These are phyloP conservation scores for Notothenia rossii DNA, from an alignment of 2,113 vertebrate species.

Conservation along the genomic window DNA sequence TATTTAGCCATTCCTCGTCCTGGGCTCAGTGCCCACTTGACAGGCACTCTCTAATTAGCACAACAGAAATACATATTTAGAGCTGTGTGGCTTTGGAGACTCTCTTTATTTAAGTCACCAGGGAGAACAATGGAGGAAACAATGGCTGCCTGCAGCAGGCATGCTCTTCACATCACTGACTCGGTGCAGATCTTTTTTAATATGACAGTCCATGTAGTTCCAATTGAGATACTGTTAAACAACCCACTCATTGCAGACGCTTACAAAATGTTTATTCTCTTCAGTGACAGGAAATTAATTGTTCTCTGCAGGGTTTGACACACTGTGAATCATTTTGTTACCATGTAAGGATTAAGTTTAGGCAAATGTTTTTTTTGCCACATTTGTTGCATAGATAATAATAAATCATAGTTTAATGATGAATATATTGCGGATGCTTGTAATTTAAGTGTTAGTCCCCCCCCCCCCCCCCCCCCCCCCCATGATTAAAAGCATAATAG, in stretches of 20 bases:
- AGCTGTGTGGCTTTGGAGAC: conserved; percentile 81
- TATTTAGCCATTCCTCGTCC: conserved; percentile 81
- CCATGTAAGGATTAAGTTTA: conserved; percentile 49
- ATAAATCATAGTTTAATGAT: conserved; percentile 54
- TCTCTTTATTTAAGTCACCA: conserved; percentile 81
- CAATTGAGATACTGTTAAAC: conserved; percentile 50
- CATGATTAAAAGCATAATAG: conserved; percentile 66
- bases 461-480: neutral
- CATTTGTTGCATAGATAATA: conserved; percentile 47
- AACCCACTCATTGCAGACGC: conserved; percentile 36
- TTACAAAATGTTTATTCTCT: conserved; percentile 40
- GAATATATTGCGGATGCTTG: conserved; percentile 56
- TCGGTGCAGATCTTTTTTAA: conserved; percentile 43
- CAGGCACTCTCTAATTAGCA: conserved; percentile 84
- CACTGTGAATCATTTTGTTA: conserved; percentile 40
- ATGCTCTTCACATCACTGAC: conserved; percentile 53
- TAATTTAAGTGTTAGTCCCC: conserved; percentile 62
- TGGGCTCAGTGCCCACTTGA: conserved; percentile 76
- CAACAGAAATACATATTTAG: conserved; percentile 85
- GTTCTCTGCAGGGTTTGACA: conserved; percentile 31
- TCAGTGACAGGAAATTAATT: conserved; percentile 35
- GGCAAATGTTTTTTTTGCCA: conserved; percentile 47
- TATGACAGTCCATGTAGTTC: conserved; percentile 28
- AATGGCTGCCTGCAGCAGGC: conserved; percentile 65
- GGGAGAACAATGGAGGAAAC: conserved; percentile 83